These are phyloP conservation scores for Amblyopsis hoosieri DNA, from an alignment of 2,797 vertebrate species.

Conservation along the genomic window DNA sequence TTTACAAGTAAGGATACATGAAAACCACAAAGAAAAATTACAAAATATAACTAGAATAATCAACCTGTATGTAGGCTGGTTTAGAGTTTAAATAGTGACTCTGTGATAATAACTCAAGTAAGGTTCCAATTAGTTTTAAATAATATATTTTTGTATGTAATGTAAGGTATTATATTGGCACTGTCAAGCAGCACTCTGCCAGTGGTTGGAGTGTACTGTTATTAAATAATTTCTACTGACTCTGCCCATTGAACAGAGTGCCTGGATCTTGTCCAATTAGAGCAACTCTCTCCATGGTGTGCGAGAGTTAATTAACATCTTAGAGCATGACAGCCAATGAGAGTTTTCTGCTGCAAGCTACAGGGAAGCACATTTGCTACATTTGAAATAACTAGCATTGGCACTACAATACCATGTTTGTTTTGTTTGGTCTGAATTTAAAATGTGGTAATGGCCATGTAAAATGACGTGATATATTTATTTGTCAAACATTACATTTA, in stretches of 20 bases:
- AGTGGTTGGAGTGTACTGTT: slow-evolving; percentile 24
- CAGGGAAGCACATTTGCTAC: slow-evolving; percentile 28
- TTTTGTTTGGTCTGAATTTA: slow-evolving; percentile 40
- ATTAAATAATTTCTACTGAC: slow-evolving; percentile 57
- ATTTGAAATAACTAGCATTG: slow-evolving; percentile 25
- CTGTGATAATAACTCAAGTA: no score
- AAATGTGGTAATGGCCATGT: slow-evolving; percentile 24
- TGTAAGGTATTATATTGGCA: no score
- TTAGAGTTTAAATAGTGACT: no score
- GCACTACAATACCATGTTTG: slow-evolving; percentile 15
- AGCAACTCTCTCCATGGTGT: slow-evolving; percentile 62
- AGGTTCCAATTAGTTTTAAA: no score
- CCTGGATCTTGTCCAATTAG: slow-evolving; percentile 74
- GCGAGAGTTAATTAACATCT: slow-evolving; percentile 67
- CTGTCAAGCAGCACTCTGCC: no score
- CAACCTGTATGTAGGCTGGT: no score
- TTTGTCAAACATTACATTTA: slow-evolving; percentile 16
- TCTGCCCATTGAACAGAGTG: slow-evolving; percentile 50
- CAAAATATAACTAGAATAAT: no score
- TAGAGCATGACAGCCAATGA: slow-evolving; percentile 49
- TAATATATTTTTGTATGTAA: no score
- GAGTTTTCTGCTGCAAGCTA: slow-evolving; percentile 35
- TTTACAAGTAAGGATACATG: no score
- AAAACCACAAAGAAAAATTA: no score
- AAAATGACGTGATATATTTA: neutral